Conservation (phyloP, 2,113 vertebrate species). For the Telmatochromis sp. region DNA sequence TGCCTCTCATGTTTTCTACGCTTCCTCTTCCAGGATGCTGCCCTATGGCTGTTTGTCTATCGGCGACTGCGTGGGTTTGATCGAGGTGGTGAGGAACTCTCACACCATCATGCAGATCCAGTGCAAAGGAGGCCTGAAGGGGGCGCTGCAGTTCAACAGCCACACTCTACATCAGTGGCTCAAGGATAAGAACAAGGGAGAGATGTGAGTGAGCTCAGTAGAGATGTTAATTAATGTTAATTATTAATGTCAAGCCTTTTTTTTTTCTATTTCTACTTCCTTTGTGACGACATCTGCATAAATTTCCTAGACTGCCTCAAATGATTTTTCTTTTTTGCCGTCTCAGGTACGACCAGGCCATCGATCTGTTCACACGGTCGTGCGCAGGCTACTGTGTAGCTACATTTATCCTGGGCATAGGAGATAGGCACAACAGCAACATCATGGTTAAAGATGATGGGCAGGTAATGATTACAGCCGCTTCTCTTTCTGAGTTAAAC, state of each 20-base stretch:
- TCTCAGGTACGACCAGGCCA: slow-evolving; percentile 90
- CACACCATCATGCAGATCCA: slow-evolving; percentile 99
- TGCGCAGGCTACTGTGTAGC: slow-evolving; percentile 97
- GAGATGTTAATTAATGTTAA: not conserved
- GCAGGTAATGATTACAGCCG: slow-evolving; percentile 71
- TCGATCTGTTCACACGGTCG: slow-evolving; percentile 93
- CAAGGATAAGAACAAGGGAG: slow-evolving; percentile 98
- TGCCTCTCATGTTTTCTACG: not conserved
- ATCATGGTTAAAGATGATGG: slow-evolving; percentile 99
- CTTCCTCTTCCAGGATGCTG: slow-evolving; percentile 81
- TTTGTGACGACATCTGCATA: not conserved
- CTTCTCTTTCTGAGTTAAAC: not conserved
- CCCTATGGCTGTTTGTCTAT: slow-evolving; percentile 96
- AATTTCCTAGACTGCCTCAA: not conserved
- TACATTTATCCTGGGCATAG: slow-evolving; percentile 96
- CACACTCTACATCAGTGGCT: slow-evolving; percentile 97
- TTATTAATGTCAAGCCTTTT: not conserved
- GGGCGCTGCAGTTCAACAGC: slow-evolving; percentile 97
- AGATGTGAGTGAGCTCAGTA: slow-evolving; percentile 79
- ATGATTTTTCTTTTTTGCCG: not conserved
- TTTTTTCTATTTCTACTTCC: not conserved
- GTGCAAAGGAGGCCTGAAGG: slow-evolving; percentile 96
- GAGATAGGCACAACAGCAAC: slow-evolving; percentile 97
- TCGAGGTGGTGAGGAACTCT: slow-evolving; percentile 95
- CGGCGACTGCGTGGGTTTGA: slow-evolving; percentile 95